Percentiles rank a stretch among this genome's conserved stretches.
phyloP scores from a whole-genome alignment of 2,113 vertebrate genomes.

The Gulo gulo region DNA sequence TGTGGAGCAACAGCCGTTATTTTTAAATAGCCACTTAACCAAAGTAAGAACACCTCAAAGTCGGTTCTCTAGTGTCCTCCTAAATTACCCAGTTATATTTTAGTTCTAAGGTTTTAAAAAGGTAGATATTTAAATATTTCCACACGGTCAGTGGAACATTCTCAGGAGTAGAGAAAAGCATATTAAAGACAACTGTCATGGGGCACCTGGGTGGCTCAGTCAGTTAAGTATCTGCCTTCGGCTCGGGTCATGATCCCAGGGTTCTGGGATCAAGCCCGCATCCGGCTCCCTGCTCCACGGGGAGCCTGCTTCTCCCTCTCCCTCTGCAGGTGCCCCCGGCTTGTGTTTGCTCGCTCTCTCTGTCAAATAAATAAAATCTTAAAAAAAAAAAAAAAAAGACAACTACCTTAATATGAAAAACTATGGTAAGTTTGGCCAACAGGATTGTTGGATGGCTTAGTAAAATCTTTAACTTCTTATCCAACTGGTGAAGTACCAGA shows the following conservation, averaged over 20 bases:
- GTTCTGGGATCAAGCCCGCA: too few relatives aligned
- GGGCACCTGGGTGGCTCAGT: too few relatives aligned
- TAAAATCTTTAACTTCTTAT: background rate
- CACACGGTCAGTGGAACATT: constrained; percentile 48
- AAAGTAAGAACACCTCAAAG: background rate
- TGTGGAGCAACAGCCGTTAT: background rate
- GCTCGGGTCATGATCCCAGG: too few relatives aligned
- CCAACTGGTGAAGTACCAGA: background rate
- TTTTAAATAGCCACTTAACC: background rate
- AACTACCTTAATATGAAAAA: background rate
- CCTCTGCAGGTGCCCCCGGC: too few relatives aligned
- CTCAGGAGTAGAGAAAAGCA: background rate
- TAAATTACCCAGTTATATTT: constrained; percentile 62
- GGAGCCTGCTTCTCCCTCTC: too few relatives aligned
- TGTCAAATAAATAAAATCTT: too few relatives aligned
- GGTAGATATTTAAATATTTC: constrained; percentile 63
- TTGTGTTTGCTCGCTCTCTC: too few relatives aligned
- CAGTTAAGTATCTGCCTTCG: too few relatives aligned
- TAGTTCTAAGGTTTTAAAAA: constrained; percentile 16
- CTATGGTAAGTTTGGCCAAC: background rate
- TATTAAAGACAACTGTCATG: background rate
- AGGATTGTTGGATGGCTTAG: background rate
- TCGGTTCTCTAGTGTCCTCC: background rate
- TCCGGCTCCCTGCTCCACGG: too few relatives aligned
- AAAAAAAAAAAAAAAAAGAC: background rate